phyloP scores from a whole-genome alignment of 2,113 vertebrate genomes.

The Camelus dromedarius region DNA sequence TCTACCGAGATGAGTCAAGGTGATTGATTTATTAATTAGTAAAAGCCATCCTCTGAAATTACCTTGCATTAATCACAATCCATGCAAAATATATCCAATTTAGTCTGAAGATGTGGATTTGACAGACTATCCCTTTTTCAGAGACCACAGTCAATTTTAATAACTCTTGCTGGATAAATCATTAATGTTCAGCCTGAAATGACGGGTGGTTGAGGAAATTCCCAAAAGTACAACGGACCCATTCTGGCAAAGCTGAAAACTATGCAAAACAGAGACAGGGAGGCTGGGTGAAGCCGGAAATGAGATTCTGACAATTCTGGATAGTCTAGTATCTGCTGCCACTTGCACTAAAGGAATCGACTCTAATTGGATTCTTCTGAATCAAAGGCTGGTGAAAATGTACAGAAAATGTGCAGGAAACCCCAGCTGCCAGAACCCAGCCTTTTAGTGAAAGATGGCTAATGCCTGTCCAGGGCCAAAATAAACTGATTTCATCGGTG shows the following conservation, averaged over 20 bases:
- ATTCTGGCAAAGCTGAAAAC: conserved; percentile 25
- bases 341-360: background rate
- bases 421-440: background rate
- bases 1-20: background rate
- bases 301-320: background rate
- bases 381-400: background rate
- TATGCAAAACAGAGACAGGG: background rate
- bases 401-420: background rate
- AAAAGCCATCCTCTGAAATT: conserved; percentile 60
- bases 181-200: conserved; percentile 16
- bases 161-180: conserved; percentile 63
- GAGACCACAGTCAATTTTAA: conserved; percentile 60
- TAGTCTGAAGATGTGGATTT: conserved; percentile 55
- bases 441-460: background rate
- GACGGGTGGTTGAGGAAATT: conserved; percentile 35
- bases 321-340: conserved; percentile 7
- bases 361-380: conserved; percentile 1
- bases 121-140: conserved; percentile 62
- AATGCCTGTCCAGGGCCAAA: background rate
- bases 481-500: background rate
- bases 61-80: conserved; percentile 71
- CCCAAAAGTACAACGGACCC: background rate
- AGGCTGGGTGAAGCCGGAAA: background rate
- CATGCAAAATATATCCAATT: conserved; percentile 67
- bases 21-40: conserved; percentile 73